These are phyloP conservation scores for Bruchidius siliquastri DNA, from an alignment of 2,888 invertebrate genomes.

Conservation along the genomic window DNA sequence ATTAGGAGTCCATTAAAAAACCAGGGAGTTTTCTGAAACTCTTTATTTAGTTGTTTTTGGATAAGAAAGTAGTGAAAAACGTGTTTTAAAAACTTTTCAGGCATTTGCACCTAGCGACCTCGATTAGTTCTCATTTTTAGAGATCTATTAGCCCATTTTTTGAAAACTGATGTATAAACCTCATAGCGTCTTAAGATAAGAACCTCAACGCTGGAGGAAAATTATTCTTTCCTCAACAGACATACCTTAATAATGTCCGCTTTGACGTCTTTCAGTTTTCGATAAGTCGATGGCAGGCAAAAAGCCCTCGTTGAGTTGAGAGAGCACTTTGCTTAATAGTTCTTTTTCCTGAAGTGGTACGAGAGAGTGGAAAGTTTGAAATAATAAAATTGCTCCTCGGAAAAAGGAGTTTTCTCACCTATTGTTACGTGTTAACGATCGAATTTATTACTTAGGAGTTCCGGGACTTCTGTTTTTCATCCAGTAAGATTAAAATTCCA, in stretches of 20 bases:
- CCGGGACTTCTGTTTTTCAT: neutral
- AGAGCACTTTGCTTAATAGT: neutral
- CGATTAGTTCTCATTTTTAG: too few species aligned
- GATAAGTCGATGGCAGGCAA: neutral
- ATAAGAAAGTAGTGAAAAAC: too few species aligned
- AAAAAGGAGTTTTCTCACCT: neutral
- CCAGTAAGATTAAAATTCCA: neutral
- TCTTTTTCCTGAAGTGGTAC: neutral
- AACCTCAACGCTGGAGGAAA: constrained; percentile 1
- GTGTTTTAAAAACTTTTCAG: too few species aligned
- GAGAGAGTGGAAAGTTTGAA: neutral
- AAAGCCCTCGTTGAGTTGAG: neutral
- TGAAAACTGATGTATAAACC: neutral
- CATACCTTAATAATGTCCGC: constrained; percentile 7
- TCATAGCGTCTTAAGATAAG: neutral
- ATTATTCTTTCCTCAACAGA: constrained; percentile 10
- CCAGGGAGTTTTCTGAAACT: too few species aligned
- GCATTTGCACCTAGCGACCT: too few species aligned
- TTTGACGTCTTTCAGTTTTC: neutral
- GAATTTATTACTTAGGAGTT: neutral
- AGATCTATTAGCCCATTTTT: too few species aligned
- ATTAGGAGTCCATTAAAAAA: too few species aligned
- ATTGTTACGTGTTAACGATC: neutral
- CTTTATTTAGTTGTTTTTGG: too few species aligned
- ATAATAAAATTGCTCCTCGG: neutral